Evolutionary conservation across 2,797 vertebrate genomes (phyloP).

Genomic region (Pseudochromis fuscus): DNA sequence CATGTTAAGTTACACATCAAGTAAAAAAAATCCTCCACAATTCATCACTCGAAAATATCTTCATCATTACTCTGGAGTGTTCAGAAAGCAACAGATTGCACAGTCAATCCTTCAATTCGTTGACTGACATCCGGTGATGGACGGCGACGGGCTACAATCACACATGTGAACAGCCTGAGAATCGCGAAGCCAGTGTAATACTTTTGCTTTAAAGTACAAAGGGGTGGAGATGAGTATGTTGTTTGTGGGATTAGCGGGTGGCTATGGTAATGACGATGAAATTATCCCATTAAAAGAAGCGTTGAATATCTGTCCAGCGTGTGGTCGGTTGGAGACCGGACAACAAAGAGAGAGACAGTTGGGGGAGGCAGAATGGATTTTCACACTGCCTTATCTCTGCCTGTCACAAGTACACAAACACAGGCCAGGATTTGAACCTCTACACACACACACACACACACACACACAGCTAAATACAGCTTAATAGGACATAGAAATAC

Average conservation of each 20-base stretch:
- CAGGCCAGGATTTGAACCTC: conserved; percentile 8
- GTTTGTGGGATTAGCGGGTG: conserved; percentile 55
- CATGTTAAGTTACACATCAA: conserved; percentile 44
- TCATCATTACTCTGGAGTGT: conserved; percentile 50
- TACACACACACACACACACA: neutral
- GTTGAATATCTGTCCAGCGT: conserved; percentile 37
- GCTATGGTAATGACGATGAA: conserved; percentile 33
- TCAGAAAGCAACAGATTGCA: conserved; percentile 41
- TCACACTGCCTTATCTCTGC: conserved; percentile 55
- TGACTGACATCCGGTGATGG: conserved; percentile 56
- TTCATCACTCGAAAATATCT: conserved; percentile 57
- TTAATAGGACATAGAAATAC: conserved; percentile 14
- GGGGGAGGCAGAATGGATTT: conserved; percentile 51
- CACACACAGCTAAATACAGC: conserved; percentile 14
- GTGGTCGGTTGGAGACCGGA: conserved; percentile 36
- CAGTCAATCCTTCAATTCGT: conserved; percentile 59
- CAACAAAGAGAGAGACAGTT: conserved; percentile 31
- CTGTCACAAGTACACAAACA: conserved; percentile 50
- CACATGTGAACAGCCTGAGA: conserved; percentile 23
- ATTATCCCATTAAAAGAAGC: conserved; percentile 51
- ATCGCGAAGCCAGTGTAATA: conserved; percentile 18
- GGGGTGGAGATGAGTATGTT: conserved; percentile 15
- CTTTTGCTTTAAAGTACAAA: conserved; percentile 45
- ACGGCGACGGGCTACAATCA: conserved; percentile 35
- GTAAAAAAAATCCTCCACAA: conserved; percentile 22